A percentile compares a stretch with the other conserved stretches of the same genome.
These are phyloP conservation scores for Pristionchus japonicus DNA, from an alignment of 2,888 invertebrate genomes.

Conservation along the genomic window DNA sequence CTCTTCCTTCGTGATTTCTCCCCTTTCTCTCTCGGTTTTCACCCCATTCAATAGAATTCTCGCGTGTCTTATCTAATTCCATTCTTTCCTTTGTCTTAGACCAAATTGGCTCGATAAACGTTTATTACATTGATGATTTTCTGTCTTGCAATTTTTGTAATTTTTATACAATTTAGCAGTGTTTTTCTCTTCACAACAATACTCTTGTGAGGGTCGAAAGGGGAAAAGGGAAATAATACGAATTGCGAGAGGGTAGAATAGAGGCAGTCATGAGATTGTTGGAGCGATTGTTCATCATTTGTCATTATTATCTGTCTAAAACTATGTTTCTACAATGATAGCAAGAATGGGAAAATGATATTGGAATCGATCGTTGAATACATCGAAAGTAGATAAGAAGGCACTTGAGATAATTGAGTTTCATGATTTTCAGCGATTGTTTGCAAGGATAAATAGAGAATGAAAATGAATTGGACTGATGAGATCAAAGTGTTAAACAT, in stretches of 20 bases:
- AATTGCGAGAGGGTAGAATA: not conserved
- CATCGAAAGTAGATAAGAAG: not conserved
- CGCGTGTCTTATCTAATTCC: not conserved
- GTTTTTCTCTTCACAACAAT: not conserved
- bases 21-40: not conserved
- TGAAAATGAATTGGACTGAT: not conserved
- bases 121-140: constrained; percentile 18
- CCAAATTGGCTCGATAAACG: not conserved
- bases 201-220: constrained; percentile 4
- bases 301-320: constrained; percentile 12
- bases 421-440: constrained; percentile 15
- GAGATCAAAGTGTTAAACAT: not conserved
- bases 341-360: constrained; percentile 8
- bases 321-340: constrained; percentile 28
- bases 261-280: not conserved
- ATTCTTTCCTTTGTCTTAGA: not conserved
- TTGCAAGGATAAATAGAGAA: not conserved
- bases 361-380: not conserved
- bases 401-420: constrained; percentile 30
- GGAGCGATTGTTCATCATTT: constrained; percentile 5
- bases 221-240: not conserved
- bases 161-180: constrained; percentile 19
- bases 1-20: not conserved
- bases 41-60: not conserved
- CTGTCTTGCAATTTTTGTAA: constrained; percentile 16